Conservation (phyloP, 1,140 invertebrate genomes). For the Achroia grisella region DNA sequence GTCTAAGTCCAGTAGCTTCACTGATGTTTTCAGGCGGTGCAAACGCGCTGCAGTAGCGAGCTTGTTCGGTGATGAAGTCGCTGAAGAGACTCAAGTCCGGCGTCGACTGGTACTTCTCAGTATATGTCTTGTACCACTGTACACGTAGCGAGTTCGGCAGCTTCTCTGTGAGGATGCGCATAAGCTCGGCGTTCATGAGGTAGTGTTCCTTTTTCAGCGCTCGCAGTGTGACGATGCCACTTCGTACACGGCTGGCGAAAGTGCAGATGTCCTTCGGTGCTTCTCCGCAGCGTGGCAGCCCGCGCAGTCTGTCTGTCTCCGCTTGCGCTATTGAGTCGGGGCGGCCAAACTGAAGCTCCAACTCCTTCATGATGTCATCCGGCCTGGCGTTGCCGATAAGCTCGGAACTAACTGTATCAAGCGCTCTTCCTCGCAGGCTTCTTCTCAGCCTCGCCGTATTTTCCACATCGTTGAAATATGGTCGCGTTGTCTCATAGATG, state of each 20-base stretch:
- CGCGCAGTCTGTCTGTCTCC: slow-evolving; percentile 1
- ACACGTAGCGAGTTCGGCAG: neutral
- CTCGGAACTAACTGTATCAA: neutral
- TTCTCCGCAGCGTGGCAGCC: neutral
- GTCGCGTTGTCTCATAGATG: neutral
- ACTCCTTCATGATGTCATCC: neutral
- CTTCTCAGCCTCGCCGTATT: too few relatives aligned
- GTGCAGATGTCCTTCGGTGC: neutral
- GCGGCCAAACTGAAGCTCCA: neutral
- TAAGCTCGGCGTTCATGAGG: neutral
- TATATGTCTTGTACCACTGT: too few relatives aligned
- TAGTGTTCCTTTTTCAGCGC: slow-evolving; percentile 1
- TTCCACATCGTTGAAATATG: neutral
- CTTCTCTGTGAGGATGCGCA: neutral
- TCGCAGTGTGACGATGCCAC: slow-evolving; percentile 1
- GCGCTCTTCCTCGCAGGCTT: neutral
- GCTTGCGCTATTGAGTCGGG: slow-evolving; percentile 1
- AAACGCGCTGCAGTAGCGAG: too few relatives aligned
- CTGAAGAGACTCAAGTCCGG: too few relatives aligned
- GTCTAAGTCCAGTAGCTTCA: too few relatives aligned
- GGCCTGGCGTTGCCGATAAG: neutral
- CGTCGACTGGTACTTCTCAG: too few relatives aligned
- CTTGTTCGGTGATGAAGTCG: too few relatives aligned
- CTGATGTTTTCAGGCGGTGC: too few relatives aligned
- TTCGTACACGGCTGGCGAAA: slow-evolving; percentile 4